A percentile compares a stretch with the other conserved stretches of the same genome.
Evolutionary conservation across 2,888 invertebrate species (phyloP).

Genomic region (Trachelus tabidus): DNA sequence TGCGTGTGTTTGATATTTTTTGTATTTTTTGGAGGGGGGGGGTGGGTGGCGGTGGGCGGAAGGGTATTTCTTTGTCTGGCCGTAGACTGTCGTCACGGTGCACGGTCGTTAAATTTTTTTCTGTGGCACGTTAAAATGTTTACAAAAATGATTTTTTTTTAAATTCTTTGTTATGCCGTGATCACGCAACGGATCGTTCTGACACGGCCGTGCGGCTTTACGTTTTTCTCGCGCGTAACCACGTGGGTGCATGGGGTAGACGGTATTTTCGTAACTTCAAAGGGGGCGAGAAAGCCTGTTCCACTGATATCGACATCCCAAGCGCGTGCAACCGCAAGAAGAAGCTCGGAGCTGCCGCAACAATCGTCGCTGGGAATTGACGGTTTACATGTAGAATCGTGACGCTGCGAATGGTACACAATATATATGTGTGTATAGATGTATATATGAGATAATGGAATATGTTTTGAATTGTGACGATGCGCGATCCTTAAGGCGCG

Average conservation of each 20-base stretch:
- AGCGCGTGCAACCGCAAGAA: neutral
- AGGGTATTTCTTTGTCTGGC: neutral
- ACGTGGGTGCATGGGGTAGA: neutral
- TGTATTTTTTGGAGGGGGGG: neutral
- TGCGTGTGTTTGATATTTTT: constrained; percentile 11
- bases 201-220: neutral
- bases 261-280: neutral
- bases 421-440: neutral
- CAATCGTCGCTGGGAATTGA: neutral
- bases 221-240: neutral
- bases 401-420: neutral
- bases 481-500: neutral
- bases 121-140: neutral
- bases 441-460: neutral
- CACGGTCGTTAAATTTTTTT: no score
- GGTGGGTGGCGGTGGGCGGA: neutral
- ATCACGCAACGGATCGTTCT: neutral
- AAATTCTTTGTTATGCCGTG: neutral
- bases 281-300: neutral
- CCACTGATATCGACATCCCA: neutral
- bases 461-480: no score
- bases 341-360: neutral
- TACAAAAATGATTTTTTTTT: no score
- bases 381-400: neutral
- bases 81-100: neutral